Base-by-base conservation (phyloP, 1,140 invertebrate genomes). In the Formica selysi region DNA sequence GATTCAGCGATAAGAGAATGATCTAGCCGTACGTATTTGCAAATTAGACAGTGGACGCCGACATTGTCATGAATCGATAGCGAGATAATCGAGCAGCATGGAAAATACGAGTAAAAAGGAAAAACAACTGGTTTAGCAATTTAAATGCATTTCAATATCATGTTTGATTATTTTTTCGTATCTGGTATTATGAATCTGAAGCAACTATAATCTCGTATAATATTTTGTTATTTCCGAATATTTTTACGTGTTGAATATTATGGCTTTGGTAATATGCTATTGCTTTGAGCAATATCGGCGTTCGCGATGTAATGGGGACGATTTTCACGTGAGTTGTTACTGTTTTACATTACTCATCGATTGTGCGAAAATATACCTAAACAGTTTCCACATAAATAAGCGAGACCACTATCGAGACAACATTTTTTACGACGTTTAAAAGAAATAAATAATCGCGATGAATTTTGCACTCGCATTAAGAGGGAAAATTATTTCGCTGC, bases 361-460 rank as follows among this genome's bases (percentile, higher is more conserved):
- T 71, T 73, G 51, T 74, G 68, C 54, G 54, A 74, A 22, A 80
- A 59, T 51, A 38, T 61, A 81, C 38, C 38, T 73, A 41, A 54
- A 83, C 44, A 41, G 29, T 83, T 83, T 83, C 79, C 54, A 74
- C 57, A 38, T 83, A 74, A 68, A 83, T 74, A 74, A 83, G 79
- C 79, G 79, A 74, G 68, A 59, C 26, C 26, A 48, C 4, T 51
- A 19, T 51, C 16, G 48, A 19, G 48, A 51, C 44, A 61, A 48
- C 48, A 62, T 73, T 83, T 61, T 73, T 8, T 80, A 70, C 22
- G 48, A 48, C 32, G 44, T 59, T 36, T 13, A 36, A 57, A 7
- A 13, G n/a, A 61, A 79, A 71, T 10, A 22, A 44, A 36, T 44
- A n/a, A 81, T 68, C 13, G 16, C 22, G 22, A 6, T 65, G 41